These are phyloP conservation scores for Rhabdophis nuchalis DNA, from an alignment of 2,797 vertebrate genomes.

Conservation along the genomic window DNA sequence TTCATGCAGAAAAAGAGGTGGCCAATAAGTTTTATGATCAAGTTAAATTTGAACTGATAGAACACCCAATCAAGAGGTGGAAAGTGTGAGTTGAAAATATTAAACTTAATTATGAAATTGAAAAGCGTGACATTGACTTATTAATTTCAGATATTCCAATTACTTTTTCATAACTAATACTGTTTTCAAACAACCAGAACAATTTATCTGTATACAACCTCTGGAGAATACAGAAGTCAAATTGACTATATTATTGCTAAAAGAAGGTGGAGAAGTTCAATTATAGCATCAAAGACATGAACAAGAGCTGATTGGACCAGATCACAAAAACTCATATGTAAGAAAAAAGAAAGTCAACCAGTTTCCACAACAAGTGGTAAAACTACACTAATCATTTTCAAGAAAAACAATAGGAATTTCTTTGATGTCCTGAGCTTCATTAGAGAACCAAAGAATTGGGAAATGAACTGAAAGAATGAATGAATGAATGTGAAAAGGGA, in stretches of 20 bases:
- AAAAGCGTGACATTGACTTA: background rate
- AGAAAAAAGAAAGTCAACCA: background rate
- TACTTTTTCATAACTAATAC: background rate
- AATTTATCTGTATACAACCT: background rate
- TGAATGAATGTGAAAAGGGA: background rate
- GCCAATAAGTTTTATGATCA: background rate
- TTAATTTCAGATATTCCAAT: background rate
- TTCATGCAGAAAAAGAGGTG: background rate
- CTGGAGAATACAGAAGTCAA: background rate
- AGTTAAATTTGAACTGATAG: background rate
- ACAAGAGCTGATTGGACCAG: background rate
- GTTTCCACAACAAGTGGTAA: background rate
- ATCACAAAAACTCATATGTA: background rate
- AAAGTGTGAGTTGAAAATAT: background rate
- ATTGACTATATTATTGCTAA: background rate
- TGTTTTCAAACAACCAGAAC: background rate
- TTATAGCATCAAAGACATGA: background rate
- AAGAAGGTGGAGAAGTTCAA: background rate
- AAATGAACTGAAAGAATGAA: background rate
- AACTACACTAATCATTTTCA: background rate
- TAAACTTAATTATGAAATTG: background rate
- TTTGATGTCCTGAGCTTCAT: background rate
- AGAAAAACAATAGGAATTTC: background rate
- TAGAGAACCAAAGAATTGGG: background rate
- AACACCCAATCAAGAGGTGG: background rate